These are phyloP conservation scores for Botrylloides violaceus DNA, from an alignment of 23 tunicate genomes.

Conservation along the genomic window DNA sequence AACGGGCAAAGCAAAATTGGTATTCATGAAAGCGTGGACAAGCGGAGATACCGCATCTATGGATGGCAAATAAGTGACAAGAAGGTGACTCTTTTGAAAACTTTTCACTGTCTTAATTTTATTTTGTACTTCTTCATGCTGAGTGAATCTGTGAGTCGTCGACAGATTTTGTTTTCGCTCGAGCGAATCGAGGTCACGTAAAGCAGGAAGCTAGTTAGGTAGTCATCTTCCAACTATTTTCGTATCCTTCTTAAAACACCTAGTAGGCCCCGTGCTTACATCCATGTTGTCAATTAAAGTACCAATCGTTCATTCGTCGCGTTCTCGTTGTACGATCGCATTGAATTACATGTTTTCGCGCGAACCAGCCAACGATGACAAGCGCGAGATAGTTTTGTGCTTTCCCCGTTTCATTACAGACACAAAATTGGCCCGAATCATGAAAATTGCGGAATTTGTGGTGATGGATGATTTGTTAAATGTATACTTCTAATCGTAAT, in stretches of 20 bases:
- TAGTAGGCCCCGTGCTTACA: neutral
- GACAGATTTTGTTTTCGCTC: neutral
- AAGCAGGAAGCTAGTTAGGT: neutral
- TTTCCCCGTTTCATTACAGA: neutral
- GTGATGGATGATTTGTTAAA: too few relatives aligned
- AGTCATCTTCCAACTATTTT: neutral
- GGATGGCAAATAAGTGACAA: slow-evolving; percentile 72
- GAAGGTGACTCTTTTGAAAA: slow-evolving; percentile 19
- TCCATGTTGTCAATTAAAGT: neutral
- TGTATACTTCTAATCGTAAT: too few relatives aligned
- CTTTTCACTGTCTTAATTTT: neutral
- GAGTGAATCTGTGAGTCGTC: neutral
- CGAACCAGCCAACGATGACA: neutral
- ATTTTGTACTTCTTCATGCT: neutral
- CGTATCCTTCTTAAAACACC: slow-evolving; percentile 3
- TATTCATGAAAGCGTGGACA: slow-evolving; percentile 59
- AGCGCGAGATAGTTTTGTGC: neutral
- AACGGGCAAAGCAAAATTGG: slow-evolving; percentile 75
- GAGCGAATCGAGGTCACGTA: slow-evolving; percentile 1
- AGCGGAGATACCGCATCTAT: slow-evolving; percentile 48
- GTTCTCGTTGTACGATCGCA: neutral
- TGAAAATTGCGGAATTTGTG: too few relatives aligned
- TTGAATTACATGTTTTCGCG: neutral
- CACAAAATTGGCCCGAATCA: too few relatives aligned
- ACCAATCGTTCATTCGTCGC: neutral